Evolutionary conservation across 2,888 invertebrate species (phyloP).

Genomic region (Cremastinae sp.): DNA sequence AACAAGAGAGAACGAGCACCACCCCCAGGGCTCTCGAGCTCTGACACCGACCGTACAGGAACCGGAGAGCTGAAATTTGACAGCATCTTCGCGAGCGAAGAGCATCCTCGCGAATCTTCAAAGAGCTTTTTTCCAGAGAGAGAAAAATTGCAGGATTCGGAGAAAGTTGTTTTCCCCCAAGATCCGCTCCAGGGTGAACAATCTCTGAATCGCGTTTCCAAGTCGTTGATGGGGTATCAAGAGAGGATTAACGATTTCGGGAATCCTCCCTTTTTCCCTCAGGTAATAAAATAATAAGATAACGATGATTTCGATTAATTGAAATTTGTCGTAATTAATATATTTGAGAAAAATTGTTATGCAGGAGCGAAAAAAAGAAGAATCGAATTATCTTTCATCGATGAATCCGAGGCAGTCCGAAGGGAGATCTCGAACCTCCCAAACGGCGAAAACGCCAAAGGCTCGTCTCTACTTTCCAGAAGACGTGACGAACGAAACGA

Average conservation of each 20-base stretch:
- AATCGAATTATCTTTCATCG: constrained; percentile 47
- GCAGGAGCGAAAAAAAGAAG: constrained; percentile 61
- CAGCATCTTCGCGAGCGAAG: constrained; percentile 30
- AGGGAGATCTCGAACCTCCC: constrained; percentile 19
- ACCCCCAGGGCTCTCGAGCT: constrained; percentile 40
- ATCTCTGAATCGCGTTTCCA: constrained; percentile 58
- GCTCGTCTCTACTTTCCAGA: constrained; percentile 61
- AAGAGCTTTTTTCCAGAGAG: constrained; percentile 49
- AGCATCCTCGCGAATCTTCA: constrained; percentile 40
- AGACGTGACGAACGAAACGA: constrained; percentile 59
- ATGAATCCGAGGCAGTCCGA: constrained; percentile 32
- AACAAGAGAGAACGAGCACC: constrained; percentile 44
- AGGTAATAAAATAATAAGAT: too few species aligned
- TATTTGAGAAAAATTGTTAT: too few species aligned
- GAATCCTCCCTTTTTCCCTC: constrained; percentile 61
- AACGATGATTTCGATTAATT: too few species aligned
- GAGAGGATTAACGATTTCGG: constrained; percentile 40
- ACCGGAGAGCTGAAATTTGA: constrained; percentile 81
- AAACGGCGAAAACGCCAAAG: constrained; percentile 29
- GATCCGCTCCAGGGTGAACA: constrained; percentile 54
- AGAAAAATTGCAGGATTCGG: constrained; percentile 31
- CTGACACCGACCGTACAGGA: constrained; percentile 80
- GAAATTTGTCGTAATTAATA: too few species aligned
- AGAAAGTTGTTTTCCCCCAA: constrained; percentile 61
- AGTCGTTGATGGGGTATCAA: constrained; percentile 53